Conservation (phyloP, 2,888 invertebrate genomes). For the Podabrus alpinus region DNA sequence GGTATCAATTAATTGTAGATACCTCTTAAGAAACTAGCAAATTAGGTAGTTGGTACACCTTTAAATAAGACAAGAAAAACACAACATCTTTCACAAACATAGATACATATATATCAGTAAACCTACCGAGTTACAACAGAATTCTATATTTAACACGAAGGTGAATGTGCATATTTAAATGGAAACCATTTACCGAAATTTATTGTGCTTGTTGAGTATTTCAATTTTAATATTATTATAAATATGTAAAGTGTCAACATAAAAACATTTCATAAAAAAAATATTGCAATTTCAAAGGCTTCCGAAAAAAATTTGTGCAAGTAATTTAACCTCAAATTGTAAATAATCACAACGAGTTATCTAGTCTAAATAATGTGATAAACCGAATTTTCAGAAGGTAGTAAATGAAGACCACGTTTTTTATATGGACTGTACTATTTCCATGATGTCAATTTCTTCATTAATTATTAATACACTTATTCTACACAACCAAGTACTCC, state of each 20-base stretch:
- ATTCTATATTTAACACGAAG: constrained; percentile 34
- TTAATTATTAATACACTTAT: constrained; percentile 23
- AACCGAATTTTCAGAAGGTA: not conserved
- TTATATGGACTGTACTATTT: constrained; percentile 32
- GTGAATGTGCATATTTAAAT: constrained; percentile 27
- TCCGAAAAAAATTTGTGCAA: not conserved
- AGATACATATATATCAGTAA: constrained; percentile 6
- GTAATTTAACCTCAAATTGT: not conserved
- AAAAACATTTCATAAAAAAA: not conserved
- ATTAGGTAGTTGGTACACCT: constrained; percentile 7
- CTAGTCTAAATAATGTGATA: not conserved
- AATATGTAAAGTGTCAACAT: not conserved
- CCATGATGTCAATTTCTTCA: constrained; percentile 30
- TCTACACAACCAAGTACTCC: not conserved
- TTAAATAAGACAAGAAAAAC: constrained; percentile 29
- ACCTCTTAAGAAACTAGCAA: constrained; percentile 25
- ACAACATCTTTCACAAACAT: constrained; percentile 20
- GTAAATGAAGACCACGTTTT: constrained; percentile 30
- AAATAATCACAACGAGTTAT: too few relatives aligned
- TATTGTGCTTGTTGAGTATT: not conserved
- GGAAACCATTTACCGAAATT: constrained; percentile 1
- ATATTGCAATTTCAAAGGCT: not conserved
- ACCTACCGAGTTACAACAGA: constrained; percentile 13
- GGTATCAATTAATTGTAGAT: constrained; percentile 24
- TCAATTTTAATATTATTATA: not conserved